These are phyloP conservation scores for Druceiella hillmani DNA, from an alignment of 2,888 invertebrate species.

Conservation along the genomic window DNA sequence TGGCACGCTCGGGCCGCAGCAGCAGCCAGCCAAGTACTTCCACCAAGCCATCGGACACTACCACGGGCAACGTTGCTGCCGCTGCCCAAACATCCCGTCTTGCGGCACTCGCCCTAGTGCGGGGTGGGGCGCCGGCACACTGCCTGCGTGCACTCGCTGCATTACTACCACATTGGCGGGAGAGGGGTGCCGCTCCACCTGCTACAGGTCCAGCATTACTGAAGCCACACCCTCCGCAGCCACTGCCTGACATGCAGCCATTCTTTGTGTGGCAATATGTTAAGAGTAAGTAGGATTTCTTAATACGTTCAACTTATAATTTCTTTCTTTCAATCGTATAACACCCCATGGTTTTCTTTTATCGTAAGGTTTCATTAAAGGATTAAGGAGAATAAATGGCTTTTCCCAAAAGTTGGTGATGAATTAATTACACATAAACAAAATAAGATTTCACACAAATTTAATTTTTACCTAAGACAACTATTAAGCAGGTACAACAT, in stretches of 20 bases:
- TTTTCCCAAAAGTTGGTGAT: too few relatives aligned
- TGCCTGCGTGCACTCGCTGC: conserved; percentile 40
- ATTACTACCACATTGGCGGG: conserved; percentile 67
- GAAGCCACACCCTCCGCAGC: conserved; percentile 74
- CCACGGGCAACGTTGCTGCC: conserved; percentile 32
- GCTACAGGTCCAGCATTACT: conserved; percentile 64
- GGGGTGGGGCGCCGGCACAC: conserved; percentile 39
- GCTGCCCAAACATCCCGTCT: conserved; percentile 46
- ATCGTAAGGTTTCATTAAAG: too few relatives aligned
- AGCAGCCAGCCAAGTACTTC: conserved; percentile 7
- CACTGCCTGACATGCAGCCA: conserved; percentile 92
- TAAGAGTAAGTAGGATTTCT: conserved; percentile 52
- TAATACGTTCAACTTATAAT: too few relatives aligned
- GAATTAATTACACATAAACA: too few relatives aligned
- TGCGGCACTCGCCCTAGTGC: conserved; percentile 39
- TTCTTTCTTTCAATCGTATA: background rate
- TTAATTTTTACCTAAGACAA: too few relatives aligned
- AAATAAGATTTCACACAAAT: too few relatives aligned
- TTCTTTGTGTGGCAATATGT: conserved; percentile 92
- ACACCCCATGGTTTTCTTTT: too few relatives aligned
- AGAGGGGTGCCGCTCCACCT: conserved; percentile 39
- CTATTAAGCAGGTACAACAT: too few relatives aligned
- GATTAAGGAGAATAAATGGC: too few relatives aligned
- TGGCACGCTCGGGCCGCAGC: conserved; percentile 52
- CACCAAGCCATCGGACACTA: conserved; percentile 21